phyloP scores from a whole-genome alignment of 2,888 invertebrate genomes.

The Bimastos eiseni region DNA sequence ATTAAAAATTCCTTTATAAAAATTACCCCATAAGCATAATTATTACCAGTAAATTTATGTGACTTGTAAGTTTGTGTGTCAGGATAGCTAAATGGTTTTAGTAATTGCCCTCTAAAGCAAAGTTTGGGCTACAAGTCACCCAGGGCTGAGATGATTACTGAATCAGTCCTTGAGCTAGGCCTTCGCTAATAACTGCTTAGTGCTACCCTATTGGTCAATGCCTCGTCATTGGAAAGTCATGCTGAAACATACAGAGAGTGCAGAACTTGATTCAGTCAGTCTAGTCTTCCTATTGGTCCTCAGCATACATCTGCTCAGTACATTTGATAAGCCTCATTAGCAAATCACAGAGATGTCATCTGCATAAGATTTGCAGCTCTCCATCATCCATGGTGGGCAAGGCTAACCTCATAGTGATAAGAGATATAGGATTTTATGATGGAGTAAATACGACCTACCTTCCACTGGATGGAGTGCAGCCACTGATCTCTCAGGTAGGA shows the following conservation, averaged over 20 bases:
- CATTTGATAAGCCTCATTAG: no score
- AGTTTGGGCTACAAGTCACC: neutral
- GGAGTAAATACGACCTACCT: slow-evolving; percentile 66
- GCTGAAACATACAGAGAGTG: neutral
- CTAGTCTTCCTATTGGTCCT: no score
- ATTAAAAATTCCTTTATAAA: neutral
- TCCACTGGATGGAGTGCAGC: slow-evolving; percentile 79
- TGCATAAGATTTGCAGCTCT: neutral
- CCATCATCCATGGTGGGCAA: neutral
- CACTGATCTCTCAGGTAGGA: slow-evolving; percentile 80
- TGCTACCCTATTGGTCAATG: neutral
- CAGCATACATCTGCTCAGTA: no score
- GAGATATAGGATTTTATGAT: neutral
- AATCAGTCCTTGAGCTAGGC: neutral
- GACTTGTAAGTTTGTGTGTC: neutral
- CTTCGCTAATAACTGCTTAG: neutral
- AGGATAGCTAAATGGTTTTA: neutral
- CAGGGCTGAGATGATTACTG: neutral
- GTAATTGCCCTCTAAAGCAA: neutral
- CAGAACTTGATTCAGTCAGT: neutral
- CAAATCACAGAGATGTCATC: no score
- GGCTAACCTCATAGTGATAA: neutral
- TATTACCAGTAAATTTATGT: neutral
- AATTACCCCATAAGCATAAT: neutral
- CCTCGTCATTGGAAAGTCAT: neutral